Conservation (phyloP, 2,888 invertebrate species). For the Lithophane leautieri region DNA sequence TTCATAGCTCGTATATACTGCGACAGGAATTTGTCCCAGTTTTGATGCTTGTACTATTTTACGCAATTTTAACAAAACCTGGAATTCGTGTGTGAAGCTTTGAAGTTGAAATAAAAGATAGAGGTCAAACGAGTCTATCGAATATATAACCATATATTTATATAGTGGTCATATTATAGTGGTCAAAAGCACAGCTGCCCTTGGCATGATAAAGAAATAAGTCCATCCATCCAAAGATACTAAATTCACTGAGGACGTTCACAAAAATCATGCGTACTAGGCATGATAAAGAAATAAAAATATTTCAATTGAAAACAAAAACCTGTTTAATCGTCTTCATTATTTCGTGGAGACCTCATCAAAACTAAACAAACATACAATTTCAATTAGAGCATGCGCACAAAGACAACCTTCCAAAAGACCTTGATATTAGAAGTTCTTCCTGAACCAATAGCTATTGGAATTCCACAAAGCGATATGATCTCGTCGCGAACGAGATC, state of each 20-base stretch:
- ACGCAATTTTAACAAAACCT: constrained; percentile 17
- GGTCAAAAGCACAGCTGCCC: too few relatives aligned
- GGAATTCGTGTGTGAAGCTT: constrained; percentile 5
- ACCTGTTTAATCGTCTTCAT: neutral
- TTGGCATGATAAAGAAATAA: neutral
- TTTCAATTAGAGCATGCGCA: constrained; percentile 29
- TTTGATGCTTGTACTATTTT: neutral
- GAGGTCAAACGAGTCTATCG: neutral
- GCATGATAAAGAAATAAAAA: neutral
- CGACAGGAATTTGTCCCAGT: neutral
- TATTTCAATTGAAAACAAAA: neutral
- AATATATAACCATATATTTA: neutral
- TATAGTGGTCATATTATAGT: too few relatives aligned
- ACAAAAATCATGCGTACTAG: neutral
- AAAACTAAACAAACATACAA: constrained; percentile 6
- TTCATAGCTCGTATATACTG: neutral
- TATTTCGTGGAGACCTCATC: neutral
- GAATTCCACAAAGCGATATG: constrained; percentile 62
- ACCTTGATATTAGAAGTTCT: constrained; percentile 64
- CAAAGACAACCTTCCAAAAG: constrained; percentile 30
- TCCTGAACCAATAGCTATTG: constrained; percentile 60
- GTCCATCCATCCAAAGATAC: neutral
- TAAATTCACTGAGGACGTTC: neutral
- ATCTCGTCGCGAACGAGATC: constrained; percentile 56
- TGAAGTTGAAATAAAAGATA: constrained; percentile 6